phyloP scores from a whole-genome alignment of 2,797 vertebrate species.

The Amazonetta brasiliensis region DNA sequence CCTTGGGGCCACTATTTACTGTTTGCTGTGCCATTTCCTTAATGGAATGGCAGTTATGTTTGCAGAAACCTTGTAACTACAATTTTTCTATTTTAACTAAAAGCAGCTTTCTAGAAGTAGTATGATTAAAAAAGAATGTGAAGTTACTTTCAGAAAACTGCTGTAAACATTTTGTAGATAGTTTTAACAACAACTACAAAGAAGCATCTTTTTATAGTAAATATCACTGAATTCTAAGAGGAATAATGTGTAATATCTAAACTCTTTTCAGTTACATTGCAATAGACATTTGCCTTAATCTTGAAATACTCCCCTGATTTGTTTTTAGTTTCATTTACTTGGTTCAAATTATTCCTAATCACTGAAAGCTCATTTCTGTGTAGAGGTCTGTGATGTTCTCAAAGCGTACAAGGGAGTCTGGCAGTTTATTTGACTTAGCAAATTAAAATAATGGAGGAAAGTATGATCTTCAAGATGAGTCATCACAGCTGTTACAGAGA shows the following conservation, averaged over 20 bases:
- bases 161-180: conserved; percentile 59
- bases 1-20: conserved; percentile 85
- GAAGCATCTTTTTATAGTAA: not conserved
- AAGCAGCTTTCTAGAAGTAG: conserved; percentile 82
- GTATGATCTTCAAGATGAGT: conserved; percentile 37
- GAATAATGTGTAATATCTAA: conserved; percentile 19
- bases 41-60: conserved; percentile 87
- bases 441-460: conserved; percentile 55
- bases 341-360: conserved; percentile 43
- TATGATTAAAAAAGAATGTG: conserved; percentile 74
- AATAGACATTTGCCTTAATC: conserved; percentile 29
- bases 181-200: conserved; percentile 29
- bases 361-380: conserved; percentile 6
- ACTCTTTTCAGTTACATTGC: conserved; percentile 30
- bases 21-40: conserved; percentile 86
- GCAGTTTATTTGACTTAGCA: conserved; percentile 53
- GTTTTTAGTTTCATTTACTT: conserved; percentile 37
- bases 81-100: conserved; percentile 87
- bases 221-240: not conserved
- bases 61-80: conserved; percentile 84
- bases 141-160: conserved; percentile 68
- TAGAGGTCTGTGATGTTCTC: conserved; percentile 17
- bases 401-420: not conserved
- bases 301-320: conserved; percentile 48
- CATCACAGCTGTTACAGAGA: conserved; percentile 44